Base-by-base conservation (phyloP, 92 coral and sea anemone species). In the Parazoanthus swiftii region DNA sequence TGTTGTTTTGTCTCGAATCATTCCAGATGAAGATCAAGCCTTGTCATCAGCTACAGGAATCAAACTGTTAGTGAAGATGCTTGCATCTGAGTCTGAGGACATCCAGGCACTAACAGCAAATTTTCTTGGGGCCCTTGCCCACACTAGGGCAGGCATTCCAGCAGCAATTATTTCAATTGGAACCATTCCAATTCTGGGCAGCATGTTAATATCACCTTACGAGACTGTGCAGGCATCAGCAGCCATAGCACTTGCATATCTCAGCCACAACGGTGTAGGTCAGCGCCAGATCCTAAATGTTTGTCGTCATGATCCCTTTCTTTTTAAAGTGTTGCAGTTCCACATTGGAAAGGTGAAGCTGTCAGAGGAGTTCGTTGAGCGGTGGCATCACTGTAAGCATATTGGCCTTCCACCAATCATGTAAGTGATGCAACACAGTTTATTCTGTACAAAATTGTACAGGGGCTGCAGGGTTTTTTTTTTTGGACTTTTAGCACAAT, bases 141-240 rank as follows among this genome's bases (percentile, higher is more conserved):
- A 97, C 83, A 91, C 99, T 35, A 92, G 99, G 80, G 98, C 99
- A 37, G 99, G 99, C 9, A 91, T 97, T 36, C 99, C 99, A 76
- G 95, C 94, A 50, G 99, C 98, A 14, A 94, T 97, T 35, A 94
- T 97, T 73, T 95, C 99, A 11, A 94, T 97, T 71, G 98, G 96
- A 58, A 95, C 98, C 54, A 88, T 97, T 46, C 89, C 92, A 76
- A 76, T 94, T 44, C 78, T 97, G 36, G 98, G 94, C 56, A 89
- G 89, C 42, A 92, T 95, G 48, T 88, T 97, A 85, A 89, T 89
- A 51, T 97, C 99, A 7, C 95, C 93, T 46, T 97, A 85, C 23
- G 98, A 95, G 73, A 97, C 94, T 66, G 98, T 95, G 21, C 95
- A 93, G 80, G 94, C 95, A 77, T 93, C 97, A 8, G 93, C 99